Conservation (phyloP, 1,140 invertebrate genomes). For the Arion vulgaris region DNA sequence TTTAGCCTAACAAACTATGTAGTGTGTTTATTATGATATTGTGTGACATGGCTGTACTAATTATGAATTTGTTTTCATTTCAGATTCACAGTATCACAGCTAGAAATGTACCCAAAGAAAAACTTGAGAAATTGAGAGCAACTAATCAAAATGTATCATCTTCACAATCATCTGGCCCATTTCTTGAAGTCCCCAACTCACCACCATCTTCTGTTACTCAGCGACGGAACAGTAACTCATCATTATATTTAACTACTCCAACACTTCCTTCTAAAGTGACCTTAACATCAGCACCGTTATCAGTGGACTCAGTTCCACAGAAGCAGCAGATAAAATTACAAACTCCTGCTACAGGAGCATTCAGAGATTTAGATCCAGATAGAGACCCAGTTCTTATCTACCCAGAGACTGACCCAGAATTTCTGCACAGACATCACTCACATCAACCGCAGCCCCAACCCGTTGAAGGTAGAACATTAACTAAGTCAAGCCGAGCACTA, state of each 20-base stretch:
- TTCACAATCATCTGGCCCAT: not conserved
- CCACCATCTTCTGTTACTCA: not conserved
- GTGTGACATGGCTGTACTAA: no score
- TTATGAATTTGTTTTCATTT: no score
- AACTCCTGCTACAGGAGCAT: not conserved
- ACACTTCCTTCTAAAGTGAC: not conserved
- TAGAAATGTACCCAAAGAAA: conserved; percentile 56
- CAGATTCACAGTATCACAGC: conserved; percentile 66
- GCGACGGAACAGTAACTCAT: not conserved
- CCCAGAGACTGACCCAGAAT: conserved; percentile 18
- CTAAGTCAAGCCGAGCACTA: not conserved
- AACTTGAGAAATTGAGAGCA: conserved; percentile 52
- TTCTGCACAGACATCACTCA: not conserved
- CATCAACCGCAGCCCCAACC: no score
- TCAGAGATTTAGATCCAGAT: conserved; percentile 29
- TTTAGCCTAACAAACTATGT: no score
- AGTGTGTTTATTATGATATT: no score
- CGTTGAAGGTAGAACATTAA: not conserved
- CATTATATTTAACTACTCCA: no score
- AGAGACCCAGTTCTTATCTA: conserved; percentile 40
- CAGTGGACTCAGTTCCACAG: not conserved
- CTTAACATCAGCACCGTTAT: not conserved
- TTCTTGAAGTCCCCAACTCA: not conserved
- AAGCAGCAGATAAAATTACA: not conserved
- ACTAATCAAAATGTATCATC: conserved; percentile 21